Conservation (phyloP, 2,797 vertebrate genomes). For the Sebastes itinus region DNA sequence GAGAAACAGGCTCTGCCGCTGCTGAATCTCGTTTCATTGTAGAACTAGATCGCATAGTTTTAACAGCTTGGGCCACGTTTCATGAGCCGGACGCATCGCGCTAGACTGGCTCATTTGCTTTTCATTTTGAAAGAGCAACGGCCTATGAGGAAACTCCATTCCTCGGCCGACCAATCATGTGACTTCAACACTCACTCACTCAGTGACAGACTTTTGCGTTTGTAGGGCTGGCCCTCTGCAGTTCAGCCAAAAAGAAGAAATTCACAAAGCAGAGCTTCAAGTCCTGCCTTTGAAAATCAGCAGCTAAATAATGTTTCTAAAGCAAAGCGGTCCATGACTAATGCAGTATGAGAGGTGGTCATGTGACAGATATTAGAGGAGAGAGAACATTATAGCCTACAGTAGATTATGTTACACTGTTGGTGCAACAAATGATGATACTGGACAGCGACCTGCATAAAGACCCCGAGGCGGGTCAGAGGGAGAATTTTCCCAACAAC, state of each 20-base stretch:
- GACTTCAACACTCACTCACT: not conserved
- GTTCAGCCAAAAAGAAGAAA: not conserved
- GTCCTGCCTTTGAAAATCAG: not conserved
- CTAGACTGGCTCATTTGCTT: not conserved
- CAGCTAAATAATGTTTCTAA: not conserved
- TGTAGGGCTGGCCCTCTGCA: not conserved
- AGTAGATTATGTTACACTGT: not conserved
- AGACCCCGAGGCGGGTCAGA: not conserved
- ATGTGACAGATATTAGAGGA: not conserved
- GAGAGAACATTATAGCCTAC: not conserved
- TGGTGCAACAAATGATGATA: not conserved
- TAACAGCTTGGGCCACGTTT: too few species aligned
- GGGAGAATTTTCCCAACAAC: not conserved
- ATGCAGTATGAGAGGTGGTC: not conserved
- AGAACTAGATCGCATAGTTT: too few species aligned
- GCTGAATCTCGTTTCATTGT: too few species aligned
- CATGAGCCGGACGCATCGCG: too few species aligned
- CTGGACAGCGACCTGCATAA: not conserved
- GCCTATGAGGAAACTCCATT: too few species aligned
- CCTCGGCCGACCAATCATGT: accelerated
- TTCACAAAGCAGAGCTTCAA: not conserved
- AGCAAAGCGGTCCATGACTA: not conserved
- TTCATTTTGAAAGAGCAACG: not conserved
- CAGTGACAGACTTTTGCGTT: not conserved
- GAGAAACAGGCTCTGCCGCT: accelerated